Conservation (phyloP, 2,888 invertebrate genomes). For the Drosophila leonis region DNA sequence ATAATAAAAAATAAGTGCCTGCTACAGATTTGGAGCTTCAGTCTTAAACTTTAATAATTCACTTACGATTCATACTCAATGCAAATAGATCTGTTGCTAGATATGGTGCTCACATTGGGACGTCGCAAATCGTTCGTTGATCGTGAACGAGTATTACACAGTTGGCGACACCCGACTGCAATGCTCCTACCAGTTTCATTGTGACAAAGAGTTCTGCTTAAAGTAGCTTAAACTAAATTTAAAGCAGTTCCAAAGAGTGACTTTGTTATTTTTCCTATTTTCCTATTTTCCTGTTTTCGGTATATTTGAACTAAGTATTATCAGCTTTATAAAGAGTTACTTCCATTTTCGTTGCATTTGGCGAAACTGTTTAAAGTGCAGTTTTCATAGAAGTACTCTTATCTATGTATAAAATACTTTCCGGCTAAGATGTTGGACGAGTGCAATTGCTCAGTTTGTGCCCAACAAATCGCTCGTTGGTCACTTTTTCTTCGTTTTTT, state of each 20-base stretch:
- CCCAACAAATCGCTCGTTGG: slow-evolving; percentile 30
- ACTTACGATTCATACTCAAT: not conserved
- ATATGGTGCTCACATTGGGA: not conserved
- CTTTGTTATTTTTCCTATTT: not conserved
- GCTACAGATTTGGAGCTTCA: no score
- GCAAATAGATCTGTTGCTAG: not conserved
- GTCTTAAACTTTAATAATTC: no score
- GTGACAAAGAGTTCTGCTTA: not conserved
- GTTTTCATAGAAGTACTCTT: slow-evolving; percentile 5
- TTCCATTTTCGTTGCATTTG: not conserved
- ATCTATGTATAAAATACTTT: slow-evolving; percentile 1
- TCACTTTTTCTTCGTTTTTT: slow-evolving; percentile 17
- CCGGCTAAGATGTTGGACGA: slow-evolving; percentile 28
- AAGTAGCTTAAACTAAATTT: not conserved
- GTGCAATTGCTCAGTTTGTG: slow-evolving; percentile 22
- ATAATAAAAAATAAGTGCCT: not conserved
- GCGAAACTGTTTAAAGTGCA: slow-evolving; percentile 1
- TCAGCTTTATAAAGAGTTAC: not conserved
- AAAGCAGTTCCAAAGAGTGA: not conserved
- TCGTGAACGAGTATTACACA: not conserved
- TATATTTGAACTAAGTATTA: not conserved
- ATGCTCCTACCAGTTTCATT: not conserved
- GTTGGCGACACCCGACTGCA: not conserved
- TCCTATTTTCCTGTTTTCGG: not conserved
- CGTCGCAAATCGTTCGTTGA: not conserved